phyloP scores from a whole-genome alignment of 2,888 invertebrate species.

The Miltochrista miniata region DNA sequence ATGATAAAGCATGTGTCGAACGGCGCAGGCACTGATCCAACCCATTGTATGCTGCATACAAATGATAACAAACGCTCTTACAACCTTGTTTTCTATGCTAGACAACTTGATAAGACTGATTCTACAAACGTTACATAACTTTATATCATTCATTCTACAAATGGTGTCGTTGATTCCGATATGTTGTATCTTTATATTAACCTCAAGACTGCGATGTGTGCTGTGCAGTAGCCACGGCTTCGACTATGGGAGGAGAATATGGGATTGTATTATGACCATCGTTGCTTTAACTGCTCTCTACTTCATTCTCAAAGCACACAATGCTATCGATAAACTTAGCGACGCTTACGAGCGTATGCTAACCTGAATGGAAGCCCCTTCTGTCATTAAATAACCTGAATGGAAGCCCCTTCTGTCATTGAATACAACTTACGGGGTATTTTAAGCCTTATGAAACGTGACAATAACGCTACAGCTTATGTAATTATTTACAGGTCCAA shows the following conservation, averaged over 20 bases:
- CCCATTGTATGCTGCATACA: conserved; percentile 64
- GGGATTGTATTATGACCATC: conserved; percentile 10
- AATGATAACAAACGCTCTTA: conserved; percentile 68
- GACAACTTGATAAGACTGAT: conserved; percentile 70
- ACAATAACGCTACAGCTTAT: no score
- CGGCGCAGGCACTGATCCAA: conserved; percentile 58
- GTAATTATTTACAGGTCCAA: conserved; percentile 36
- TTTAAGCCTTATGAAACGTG: no score
- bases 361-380: not conserved
- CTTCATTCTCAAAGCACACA: conserved; percentile 63
- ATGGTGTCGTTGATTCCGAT: conserved; percentile 67
- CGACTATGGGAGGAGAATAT: conserved; percentile 1
- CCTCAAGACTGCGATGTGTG: conserved; percentile 63
- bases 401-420: not conserved
- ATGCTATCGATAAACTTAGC: conserved; percentile 59
- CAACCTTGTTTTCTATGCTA: conserved; percentile 68
- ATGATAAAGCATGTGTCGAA: conserved; percentile 63
- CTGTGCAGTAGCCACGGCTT: conserved; percentile 48
- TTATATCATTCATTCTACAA: conserved; percentile 64
- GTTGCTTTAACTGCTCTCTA: conserved; percentile 58
- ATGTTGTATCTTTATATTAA: conserved; percentile 63
- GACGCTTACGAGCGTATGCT: not conserved
- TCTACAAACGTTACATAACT: conserved; percentile 68
- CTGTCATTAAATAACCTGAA: not conserved
- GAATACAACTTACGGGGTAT: not conserved